These are phyloP conservation scores for Eulemur rubriventer DNA, from an alignment of 2,797 vertebrate genomes.

Conservation along the genomic window DNA sequence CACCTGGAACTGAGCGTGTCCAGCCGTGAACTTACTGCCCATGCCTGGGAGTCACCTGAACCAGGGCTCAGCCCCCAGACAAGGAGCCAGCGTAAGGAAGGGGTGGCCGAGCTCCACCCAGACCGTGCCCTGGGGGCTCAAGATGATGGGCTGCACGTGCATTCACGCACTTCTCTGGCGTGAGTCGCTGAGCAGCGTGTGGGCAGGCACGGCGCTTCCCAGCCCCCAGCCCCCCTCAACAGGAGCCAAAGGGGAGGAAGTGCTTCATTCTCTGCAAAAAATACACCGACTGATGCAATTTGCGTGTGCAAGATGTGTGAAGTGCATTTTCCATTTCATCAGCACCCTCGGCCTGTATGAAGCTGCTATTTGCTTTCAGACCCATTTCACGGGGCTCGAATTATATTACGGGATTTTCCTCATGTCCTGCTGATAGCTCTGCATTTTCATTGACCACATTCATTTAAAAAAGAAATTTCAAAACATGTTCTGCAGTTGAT, in stretches of 20 bases:
- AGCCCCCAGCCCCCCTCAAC: not conserved
- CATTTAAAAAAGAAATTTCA: slow-evolving; percentile 71
- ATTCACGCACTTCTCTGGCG: not conserved
- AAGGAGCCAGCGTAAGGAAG: not conserved
- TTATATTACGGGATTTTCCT: slow-evolving; percentile 19
- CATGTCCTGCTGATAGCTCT: not conserved
- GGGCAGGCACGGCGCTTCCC: not conserved
- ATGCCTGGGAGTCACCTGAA: not conserved
- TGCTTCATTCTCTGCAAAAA: slow-evolving; percentile 14
- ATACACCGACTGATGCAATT: not conserved
- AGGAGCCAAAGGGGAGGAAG: not conserved
- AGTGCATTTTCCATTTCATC: slow-evolving; percentile 64
- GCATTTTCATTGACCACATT: slow-evolving; percentile 53
- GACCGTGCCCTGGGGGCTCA: rapidly evolving
- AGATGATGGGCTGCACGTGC: not conserved
- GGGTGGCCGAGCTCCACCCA: not conserved
- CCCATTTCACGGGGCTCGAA: not conserved
- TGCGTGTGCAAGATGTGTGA: slow-evolving; percentile 40
- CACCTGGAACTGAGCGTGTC: rapidly evolving
- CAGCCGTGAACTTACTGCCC: rapidly evolving
- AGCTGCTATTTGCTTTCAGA: slow-evolving; percentile 47
- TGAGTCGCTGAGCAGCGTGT: not conserved
- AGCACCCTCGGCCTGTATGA: not conserved
- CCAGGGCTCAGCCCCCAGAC: too few species aligned
- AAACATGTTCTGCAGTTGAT: slow-evolving; percentile 12